Evolutionary conservation across 23 tunicate genomes (phyloP).

Genomic region (Oikopleura vanhoeffeni): DNA sequence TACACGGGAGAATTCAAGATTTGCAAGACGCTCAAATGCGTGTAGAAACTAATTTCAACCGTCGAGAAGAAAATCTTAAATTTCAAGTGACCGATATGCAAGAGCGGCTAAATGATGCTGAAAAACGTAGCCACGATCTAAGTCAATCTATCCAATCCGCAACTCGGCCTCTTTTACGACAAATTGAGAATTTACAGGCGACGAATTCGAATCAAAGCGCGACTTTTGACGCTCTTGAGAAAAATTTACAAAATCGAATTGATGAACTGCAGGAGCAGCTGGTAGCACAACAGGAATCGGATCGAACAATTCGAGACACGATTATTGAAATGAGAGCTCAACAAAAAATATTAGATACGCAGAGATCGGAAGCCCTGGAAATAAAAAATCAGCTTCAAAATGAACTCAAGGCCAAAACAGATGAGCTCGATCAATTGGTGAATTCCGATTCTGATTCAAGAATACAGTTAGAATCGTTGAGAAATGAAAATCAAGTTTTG

Average conservation of each 20-base stretch:
- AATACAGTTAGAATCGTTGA: background rate
- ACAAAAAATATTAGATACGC: background rate
- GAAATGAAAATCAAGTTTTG: background rate
- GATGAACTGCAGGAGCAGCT: slow-evolving; percentile 6
- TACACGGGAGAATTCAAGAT: background rate
- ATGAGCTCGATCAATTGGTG: background rate
- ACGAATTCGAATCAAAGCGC: slow-evolving; percentile 6
- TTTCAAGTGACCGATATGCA: background rate
- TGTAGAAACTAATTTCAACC: background rate
- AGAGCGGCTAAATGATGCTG: background rate
- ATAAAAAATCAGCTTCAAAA: background rate
- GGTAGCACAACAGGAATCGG: background rate
- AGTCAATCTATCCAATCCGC: background rate
- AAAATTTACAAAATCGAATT: background rate
- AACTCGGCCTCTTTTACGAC: slow-evolving; percentile 1
- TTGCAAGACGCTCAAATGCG: background rate
- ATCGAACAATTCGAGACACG: slow-evolving; percentile 5
- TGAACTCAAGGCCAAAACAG: background rate
- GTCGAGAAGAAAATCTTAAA: slow-evolving; percentile 1
- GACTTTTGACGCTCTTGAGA: background rate
- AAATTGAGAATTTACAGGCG: slow-evolving; percentile 2
- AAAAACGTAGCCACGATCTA: background rate
- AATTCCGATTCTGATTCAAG: background rate
- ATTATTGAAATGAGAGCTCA: background rate
- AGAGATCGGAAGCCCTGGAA: background rate